These are phyloP conservation scores for Seladonia tumulorum DNA, from an alignment of 2,888 invertebrate species.

Conservation along the genomic window DNA sequence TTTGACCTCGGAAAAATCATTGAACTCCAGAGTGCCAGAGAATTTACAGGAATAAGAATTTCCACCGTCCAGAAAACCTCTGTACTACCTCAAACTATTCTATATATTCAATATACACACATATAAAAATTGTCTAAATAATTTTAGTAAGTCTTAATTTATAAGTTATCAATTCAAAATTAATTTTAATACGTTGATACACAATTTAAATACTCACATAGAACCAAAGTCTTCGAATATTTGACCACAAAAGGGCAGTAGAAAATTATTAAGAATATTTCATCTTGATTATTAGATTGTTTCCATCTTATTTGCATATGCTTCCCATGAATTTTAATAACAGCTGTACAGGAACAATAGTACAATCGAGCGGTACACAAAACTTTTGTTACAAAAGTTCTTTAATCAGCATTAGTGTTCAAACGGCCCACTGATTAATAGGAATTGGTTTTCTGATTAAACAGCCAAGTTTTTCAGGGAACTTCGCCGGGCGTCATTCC, in stretches of 20 bases:
- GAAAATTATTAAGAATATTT: neutral
- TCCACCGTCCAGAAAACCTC: neutral
- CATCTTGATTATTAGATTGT: neutral
- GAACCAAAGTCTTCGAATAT: neutral
- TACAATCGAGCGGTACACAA: neutral
- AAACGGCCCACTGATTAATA: conserved; percentile 6
- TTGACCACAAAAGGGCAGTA: neutral
- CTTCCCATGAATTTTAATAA: neutral
- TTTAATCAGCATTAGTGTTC: neutral
- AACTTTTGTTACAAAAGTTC: neutral
- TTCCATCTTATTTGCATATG: neutral
- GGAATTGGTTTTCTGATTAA: neutral
- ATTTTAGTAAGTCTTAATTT: too few relatives aligned
- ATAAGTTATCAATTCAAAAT: too few relatives aligned
- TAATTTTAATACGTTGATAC: too few relatives aligned
- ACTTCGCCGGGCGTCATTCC: conserved; percentile 12
- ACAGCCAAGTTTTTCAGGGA: conserved; percentile 18
- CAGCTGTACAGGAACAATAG: neutral
- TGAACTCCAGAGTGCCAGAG: neutral
- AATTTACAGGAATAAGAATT: neutral
- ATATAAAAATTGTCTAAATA: too few relatives aligned
- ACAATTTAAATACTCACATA: too few relatives aligned
- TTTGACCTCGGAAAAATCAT: neutral
- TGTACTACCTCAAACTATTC: neutral
- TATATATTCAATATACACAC: too few relatives aligned